Evolutionary conservation across 2,113 vertebrate genomes (phyloP).

Genomic region (Centropus unirufus): DNA sequence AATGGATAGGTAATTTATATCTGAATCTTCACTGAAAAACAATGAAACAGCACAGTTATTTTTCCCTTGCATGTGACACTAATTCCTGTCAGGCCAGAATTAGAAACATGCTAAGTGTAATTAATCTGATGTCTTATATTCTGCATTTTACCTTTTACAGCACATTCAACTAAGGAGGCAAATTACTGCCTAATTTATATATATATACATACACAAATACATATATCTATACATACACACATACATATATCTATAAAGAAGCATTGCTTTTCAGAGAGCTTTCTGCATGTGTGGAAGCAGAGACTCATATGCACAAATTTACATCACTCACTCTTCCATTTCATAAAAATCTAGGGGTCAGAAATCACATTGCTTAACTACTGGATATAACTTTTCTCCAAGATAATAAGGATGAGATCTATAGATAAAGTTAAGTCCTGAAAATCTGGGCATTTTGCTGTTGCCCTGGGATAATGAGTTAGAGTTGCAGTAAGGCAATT

Average conservation of each 20-base stretch:
- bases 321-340: neutral
- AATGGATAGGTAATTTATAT: neutral
- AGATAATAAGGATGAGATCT: neutral
- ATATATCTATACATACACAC: too few species aligned
- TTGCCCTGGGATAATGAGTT: neutral
- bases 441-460: constrained; percentile 2
- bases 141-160: neutral
- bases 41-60: neutral
- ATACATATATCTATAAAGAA: too few species aligned
- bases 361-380: neutral
- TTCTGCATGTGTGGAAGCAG: neutral
- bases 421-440: neutral
- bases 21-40: neutral
- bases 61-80: neutral
- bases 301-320: rapidly evolving
- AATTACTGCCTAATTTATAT: neutral
- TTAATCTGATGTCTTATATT: neutral
- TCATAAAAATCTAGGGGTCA: neutral
- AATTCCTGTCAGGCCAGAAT: constrained; percentile 10
- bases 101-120: neutral
- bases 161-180: neutral
- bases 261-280: neutral
- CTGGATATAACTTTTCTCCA: neutral
- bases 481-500: neutral
- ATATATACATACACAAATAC: too few species aligned